Base-by-base conservation (phyloP, 2,888 invertebrate genomes). In the Neria commutata region DNA sequence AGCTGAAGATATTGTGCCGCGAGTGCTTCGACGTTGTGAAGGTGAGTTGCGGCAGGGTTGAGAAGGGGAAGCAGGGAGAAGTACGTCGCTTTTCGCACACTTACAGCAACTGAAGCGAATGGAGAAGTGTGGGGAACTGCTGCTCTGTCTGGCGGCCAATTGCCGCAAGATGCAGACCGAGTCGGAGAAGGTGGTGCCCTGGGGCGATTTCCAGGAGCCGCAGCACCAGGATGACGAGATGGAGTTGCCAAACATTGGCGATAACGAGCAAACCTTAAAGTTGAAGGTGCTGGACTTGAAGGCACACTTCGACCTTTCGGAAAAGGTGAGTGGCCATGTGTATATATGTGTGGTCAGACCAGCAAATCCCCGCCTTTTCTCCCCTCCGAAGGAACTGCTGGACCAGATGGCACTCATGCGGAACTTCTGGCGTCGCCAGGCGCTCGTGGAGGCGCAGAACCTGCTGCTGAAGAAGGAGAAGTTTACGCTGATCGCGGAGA, bases 151-250 rank as follows among this genome's bases (percentile, higher is more conserved):
- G 1, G 73, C 73, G 0, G 71, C 72, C 16, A 77, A 67, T 21
- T 81, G 80, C 19, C 62, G 78, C 8, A 81, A 81, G 56, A 66
- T 77, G 3, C 76, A 77, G 61, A 80, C 81, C 0, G 74, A 81
- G 62, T 68, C 75, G 2, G 80, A 81, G 53, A 81, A 81, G 29
- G 67, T 81, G 3, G 60, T 71, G 4, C 58, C 77, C 0, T 74
- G 71, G 51, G 68, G 68, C 3, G 68, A 74, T 11, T 58, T 73
- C 6, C 56, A 16, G 16, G 23, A 17, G 45, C 25, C 24, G 4
- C 14, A 26, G n/a, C 21, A 54, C 1, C 14, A 29, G 8, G 29
- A 54, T 4, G 46, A 25, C n/a, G n/a, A 26, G 1, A 37, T 56
- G 1, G 59, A 65, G 2, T 54, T 66, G 2, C 46, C 60, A 2